Conservation (phyloP, 2,888 invertebrate genomes). For the Drosophila nr. perissopoda region DNA sequence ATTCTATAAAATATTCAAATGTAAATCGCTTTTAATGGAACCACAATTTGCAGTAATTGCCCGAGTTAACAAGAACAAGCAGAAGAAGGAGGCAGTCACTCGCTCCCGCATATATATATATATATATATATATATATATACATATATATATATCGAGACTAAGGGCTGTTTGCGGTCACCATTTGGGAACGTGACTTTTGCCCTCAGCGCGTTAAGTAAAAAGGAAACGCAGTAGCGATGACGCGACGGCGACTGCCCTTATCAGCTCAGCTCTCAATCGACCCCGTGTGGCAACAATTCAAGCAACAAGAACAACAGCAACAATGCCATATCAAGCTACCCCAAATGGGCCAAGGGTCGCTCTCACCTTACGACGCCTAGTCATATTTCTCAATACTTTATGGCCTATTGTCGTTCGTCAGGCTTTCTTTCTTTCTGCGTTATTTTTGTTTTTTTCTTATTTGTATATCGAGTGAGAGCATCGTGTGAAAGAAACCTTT, state of each 20-base stretch:
- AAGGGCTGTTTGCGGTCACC: slow-evolving; percentile 21
- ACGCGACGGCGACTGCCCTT: slow-evolving; percentile 19
- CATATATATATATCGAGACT: not conserved
- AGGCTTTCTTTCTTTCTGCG: slow-evolving; percentile 39
- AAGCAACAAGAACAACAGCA: slow-evolving; percentile 13
- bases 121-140: not conserved
- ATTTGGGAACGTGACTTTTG: slow-evolving; percentile 46
- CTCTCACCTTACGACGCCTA: slow-evolving; percentile 26
- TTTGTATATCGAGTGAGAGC: slow-evolving; percentile 28
- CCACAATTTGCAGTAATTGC: slow-evolving; percentile 48
- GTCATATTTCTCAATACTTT: slow-evolving; percentile 59
- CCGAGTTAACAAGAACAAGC: slow-evolving; percentile 10
- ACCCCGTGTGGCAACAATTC: slow-evolving; percentile 33
- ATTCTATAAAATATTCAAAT: slow-evolving; percentile 70
- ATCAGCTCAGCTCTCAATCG: slow-evolving; percentile 43
- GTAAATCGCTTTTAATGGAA: slow-evolving; percentile 52
- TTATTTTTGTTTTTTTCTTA: not conserved
- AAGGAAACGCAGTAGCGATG: slow-evolving; percentile 15
- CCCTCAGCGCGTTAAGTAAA: slow-evolving; percentile 3
- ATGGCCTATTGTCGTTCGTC: slow-evolving; percentile 43
- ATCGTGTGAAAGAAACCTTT: slow-evolving; percentile 66
- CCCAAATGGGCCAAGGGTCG: slow-evolving; percentile 58
- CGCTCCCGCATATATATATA: not conserved
- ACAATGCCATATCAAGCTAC: slow-evolving; percentile 42
- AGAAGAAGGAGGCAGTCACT: not conserved